Base-by-base conservation (phyloP, 2,113 vertebrate species). In the Oxygymnocypris stewartii region DNA sequence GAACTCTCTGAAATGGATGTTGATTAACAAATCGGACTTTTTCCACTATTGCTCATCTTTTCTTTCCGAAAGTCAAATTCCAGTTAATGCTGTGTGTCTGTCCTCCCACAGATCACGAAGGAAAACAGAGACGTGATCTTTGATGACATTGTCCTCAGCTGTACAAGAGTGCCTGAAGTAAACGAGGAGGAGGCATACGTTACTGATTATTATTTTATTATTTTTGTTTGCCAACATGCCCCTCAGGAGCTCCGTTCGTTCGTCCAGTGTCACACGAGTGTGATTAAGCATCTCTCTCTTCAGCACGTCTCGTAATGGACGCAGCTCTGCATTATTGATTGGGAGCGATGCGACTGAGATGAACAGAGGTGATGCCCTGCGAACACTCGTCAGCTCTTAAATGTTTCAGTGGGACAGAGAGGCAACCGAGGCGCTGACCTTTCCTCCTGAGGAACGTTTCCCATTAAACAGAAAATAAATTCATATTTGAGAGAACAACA, bases 71-170 rank as follows among this genome's bases (percentile, higher is more conserved):
- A 20, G 65, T 69, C 1, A 16, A 44, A 57, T 75, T 51, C 42
- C 59, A 76, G 23, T 23, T 35, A 2, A 2, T 83, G 54, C 23
- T 2, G 18, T 77, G 9, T 49, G 80, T 28, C 54, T 44, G 6
- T 44, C 42, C 23, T 81, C 79, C 44, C 13, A 51, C 90, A 99
- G 98, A 95, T 99, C 88, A 96, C 96, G 13, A 98, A 95, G 88
- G 97, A 99, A 75, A 99, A 98, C 93, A 95, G 98, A 94, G 94
- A 96, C 90, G 63, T 57, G 87, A 90, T 98, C 88, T 92, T 97
- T 40, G 92, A 93, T 75, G 96, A 97, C 37, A 93, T 99, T 79
- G 86, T 98, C 88, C 88, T 88, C 92, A 42, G 87, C 94, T 0
- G 90, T 98, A 61, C 95, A 95, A 89, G 94, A 93, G 23, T 93